These are phyloP conservation scores for Trachelus tabidus DNA, from an alignment of 2,888 invertebrate genomes.

Conservation along the genomic window DNA sequence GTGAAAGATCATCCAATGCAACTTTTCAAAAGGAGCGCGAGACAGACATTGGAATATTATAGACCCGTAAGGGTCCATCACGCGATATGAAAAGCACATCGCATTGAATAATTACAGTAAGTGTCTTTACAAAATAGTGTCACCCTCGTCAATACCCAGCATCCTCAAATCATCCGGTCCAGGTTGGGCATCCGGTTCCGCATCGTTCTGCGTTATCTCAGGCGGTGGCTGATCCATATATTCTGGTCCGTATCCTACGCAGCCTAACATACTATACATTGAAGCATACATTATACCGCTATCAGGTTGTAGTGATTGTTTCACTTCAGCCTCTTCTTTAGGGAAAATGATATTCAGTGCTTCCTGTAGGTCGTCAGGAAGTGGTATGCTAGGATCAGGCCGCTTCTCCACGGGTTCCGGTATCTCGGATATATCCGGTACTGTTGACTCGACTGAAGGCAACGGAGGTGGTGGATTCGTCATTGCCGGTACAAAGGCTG, in stretches of 20 bases:
- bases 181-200: conserved; percentile 64
- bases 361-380: conserved; percentile 76
- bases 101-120: neutral
- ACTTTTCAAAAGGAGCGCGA: neutral
- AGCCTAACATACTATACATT: conserved; percentile 61
- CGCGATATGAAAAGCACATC: neutral
- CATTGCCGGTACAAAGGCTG: conserved; percentile 53
- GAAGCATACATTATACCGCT: conserved; percentile 60
- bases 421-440: conserved; percentile 61
- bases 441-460: conserved; percentile 24
- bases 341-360: conserved; percentile 77
- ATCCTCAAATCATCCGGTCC: conserved; percentile 82
- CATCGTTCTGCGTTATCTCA: conserved; percentile 57
- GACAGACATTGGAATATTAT: neutral
- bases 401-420: conserved; percentile 66
- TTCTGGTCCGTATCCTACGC: conserved; percentile 60
- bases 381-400: conserved; percentile 65
- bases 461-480: conserved; percentile 39
- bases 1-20: neutral
- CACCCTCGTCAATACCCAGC: conserved; percentile 87
- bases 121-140: conserved; percentile 66
- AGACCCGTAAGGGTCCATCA: neutral
- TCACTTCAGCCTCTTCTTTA: conserved; percentile 61
- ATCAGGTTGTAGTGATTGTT: conserved; percentile 47
- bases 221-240: conserved; percentile 63